phyloP scores from a whole-genome alignment of 2,797 vertebrate genomes.

The Centroberyx gerrardi region DNA sequence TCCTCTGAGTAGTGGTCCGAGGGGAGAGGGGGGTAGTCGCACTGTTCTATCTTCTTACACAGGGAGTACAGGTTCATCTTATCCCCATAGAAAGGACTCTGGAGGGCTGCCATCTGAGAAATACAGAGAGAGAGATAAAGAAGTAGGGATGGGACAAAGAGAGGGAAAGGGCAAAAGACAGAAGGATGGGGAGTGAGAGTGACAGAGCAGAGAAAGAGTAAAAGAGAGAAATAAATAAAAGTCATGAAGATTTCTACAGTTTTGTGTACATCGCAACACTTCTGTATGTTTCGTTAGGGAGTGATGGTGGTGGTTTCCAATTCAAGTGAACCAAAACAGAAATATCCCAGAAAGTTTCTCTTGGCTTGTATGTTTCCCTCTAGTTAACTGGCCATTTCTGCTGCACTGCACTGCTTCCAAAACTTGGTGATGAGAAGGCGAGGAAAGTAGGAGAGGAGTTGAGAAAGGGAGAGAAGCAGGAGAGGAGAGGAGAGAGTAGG shows the following conservation, averaged over 20 bases:
- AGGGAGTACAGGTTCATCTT: slow-evolving; percentile 99
- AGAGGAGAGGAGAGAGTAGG: slow-evolving; percentile 18
- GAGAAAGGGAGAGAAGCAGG: slow-evolving; percentile 16
- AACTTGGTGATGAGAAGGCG: slow-evolving; percentile 22
- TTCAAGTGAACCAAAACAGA: slow-evolving; percentile 45
- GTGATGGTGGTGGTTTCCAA: slow-evolving; percentile 12
- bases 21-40: slow-evolving; percentile 98
- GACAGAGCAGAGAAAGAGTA: background rate
- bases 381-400: slow-evolving; percentile 33
- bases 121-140: slow-evolving; percentile 56
- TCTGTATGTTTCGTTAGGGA: background rate
- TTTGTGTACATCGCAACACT: slow-evolving; percentile 20
- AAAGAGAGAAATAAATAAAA: slow-evolving; percentile 3
- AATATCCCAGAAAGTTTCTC: slow-evolving; percentile 38
- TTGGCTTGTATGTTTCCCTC: slow-evolving; percentile 39
- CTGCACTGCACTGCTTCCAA: slow-evolving; percentile 22
- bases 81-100: slow-evolving; percentile 98
- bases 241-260: slow-evolving; percentile 1
- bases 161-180: slow-evolving; percentile 10
- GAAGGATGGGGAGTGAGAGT: slow-evolving; percentile 10
- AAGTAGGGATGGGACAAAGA: slow-evolving; percentile 12
- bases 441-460: slow-evolving; percentile 6
- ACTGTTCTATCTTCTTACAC: slow-evolving; percentile 99
- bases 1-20: slow-evolving; percentile 99
- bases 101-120: slow-evolving; percentile 96